These are phyloP conservation scores for Salarias fasciatus DNA, from an alignment of 2,797 vertebrate genomes.

Conservation along the genomic window DNA sequence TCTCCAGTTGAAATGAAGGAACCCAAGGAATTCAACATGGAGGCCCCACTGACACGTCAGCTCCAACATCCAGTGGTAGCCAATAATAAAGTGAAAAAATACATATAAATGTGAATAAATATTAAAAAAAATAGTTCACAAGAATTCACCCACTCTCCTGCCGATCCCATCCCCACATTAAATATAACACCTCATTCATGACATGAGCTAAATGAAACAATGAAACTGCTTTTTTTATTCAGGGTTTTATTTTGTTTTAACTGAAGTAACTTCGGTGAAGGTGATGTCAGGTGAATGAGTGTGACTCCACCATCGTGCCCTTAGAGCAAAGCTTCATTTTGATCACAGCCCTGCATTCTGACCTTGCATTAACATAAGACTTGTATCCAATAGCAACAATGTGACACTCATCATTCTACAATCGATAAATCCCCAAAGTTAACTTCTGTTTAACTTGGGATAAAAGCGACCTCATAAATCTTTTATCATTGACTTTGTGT, in stretches of 20 bases:
- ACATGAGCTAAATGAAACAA: too few species aligned
- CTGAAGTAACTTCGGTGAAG: not conserved
- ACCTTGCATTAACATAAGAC: constrained; percentile 19
- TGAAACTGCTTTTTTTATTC: not conserved
- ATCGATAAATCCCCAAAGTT: constrained; percentile 16
- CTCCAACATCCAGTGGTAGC: too few species aligned
- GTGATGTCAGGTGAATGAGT: too few species aligned
- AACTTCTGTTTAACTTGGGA: constrained; percentile 3
- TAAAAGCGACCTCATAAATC: constrained; percentile 11
- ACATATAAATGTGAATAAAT: too few species aligned
- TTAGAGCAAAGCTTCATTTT: not conserved
- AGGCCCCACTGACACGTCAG: too few species aligned
- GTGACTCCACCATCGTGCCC: not conserved
- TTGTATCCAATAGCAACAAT: not conserved
- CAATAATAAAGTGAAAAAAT: too few species aligned
- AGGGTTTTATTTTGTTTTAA: not conserved
- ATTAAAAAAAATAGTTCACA: too few species aligned
- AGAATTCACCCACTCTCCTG: too few species aligned
- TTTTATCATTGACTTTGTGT: constrained; percentile 7
- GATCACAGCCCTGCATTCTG: not conserved
- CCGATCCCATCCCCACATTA: too few species aligned
- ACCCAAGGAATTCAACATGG: too few species aligned
- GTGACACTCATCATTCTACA: not conserved
- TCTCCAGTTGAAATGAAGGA: too few species aligned
- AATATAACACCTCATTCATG: too few species aligned